Base-by-base conservation (phyloP, 2,888 invertebrate species). In the Lasioglossum malachurum region DNA sequence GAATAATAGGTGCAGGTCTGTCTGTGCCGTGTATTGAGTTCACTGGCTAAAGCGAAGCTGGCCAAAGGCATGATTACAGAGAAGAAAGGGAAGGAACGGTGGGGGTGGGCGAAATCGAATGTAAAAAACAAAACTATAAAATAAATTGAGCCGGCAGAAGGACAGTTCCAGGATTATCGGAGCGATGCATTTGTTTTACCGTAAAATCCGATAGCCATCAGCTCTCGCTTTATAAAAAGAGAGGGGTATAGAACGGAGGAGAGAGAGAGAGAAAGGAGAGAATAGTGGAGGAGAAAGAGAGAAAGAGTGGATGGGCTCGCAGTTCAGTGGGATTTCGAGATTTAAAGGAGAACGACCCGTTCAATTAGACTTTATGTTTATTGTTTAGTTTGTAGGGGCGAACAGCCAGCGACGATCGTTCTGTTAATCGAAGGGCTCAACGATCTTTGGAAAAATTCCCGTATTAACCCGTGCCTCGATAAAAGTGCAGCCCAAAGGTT, bases 181-280 rank as follows among this genome's bases (percentile, higher is more conserved):
- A 80, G 86, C 85, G 88, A 87, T 91, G 93, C 93, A 93, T 93
- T 93, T 93, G 93, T 93, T 93, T 93, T 87, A 77, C 89, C 88
- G 89, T 91, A 89, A 93, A 93, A 93, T 93, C 91, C 91, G 90
- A 93, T 92, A 92, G 87, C 89, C 88, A 90, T 87, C 89, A 89
- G 86, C 78, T 90, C 78, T 84, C 75, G 74, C 78, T 77, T 64
- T 78, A 82, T 82, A 80, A 81, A 49, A 78, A 72, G 41, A 73
- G 57, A 57, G 44, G 72, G n/a, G 74, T 38, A n/a, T 77, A 60
- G 60, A 53, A 23, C 12, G 69, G 23, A n/a, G n/a, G 69, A 23
- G 41, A 23, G n/a, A 12, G 3, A 67, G 67, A 19, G 38, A 8
- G 38, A 67, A 31, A 57, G 44, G 10, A 35, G 69, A 41, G 74